phyloP scores from a whole-genome alignment of 2,797 vertebrate species.

The Paramormyrops hopkinsi region DNA sequence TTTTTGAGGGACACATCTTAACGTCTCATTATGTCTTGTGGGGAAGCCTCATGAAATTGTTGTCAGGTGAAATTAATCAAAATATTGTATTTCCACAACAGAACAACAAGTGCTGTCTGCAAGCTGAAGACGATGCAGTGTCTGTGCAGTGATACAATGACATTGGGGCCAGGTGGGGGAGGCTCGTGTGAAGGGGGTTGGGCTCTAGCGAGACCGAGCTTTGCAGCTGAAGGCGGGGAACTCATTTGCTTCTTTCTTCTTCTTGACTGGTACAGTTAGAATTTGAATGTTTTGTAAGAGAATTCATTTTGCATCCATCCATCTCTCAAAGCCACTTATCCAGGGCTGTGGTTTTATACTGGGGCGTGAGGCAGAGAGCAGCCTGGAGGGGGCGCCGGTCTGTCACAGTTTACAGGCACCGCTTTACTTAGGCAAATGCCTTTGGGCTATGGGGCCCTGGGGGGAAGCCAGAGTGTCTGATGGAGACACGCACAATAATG shows the following conservation, averaged over 20 bases:
- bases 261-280: background rate
- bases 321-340: background rate
- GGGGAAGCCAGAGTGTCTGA: background rate
- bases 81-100: constrained; percentile 18
- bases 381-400: background rate
- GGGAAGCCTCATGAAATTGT: constrained; percentile 23
- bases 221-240: background rate
- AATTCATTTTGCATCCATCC: background rate
- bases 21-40: constrained; percentile 24
- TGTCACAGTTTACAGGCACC: background rate
- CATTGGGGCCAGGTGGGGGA: background rate
- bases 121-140: background rate
- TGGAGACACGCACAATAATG: background rate
- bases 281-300: background rate
- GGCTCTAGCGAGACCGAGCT: background rate
- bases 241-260: background rate
- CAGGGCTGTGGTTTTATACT: background rate
- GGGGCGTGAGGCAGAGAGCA: background rate
- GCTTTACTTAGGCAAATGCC: background rate
- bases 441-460: background rate
- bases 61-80: constrained; percentile 26
- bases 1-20: constrained; percentile 19
- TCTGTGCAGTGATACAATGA: background rate
- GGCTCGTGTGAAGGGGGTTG: background rate
- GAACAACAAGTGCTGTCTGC: constrained; percentile 1